Evolutionary conservation across 2,888 invertebrate species (phyloP).

Genomic region (Drosophila rellima): DNA sequence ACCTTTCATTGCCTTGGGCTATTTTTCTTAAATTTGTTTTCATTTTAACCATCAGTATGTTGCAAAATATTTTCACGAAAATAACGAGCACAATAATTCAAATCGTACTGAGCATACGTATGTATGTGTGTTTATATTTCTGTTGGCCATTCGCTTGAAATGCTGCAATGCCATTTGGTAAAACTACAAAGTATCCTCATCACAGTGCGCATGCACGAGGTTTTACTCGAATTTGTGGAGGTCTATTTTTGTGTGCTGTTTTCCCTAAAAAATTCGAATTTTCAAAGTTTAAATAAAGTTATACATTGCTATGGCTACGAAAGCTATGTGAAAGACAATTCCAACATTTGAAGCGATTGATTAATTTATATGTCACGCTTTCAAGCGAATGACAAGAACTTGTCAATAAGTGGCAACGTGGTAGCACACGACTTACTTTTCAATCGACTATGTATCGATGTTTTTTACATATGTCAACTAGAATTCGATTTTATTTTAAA

Average conservation of each 20-base stretch:
- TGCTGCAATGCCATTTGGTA: constrained; percentile 6
- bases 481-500: too few relatives aligned
- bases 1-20: neutral
- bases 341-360: neutral
- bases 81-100: neutral
- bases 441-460: too few relatives aligned
- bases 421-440: too few relatives aligned
- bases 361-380: neutral
- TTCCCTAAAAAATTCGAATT: neutral
- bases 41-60: neutral
- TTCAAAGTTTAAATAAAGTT: neutral
- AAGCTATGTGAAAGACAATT: neutral
- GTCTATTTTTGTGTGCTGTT: neutral
- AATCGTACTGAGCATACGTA: neutral
- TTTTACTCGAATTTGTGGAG: constrained; percentile 10
- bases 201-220: constrained; percentile 16
- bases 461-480: too few relatives aligned
- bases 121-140: constrained; percentile 9
- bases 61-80: neutral
- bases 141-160: constrained; percentile 17
- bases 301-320: neutral
- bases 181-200: neutral
- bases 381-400: neutral
- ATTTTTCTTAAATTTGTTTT: neutral
- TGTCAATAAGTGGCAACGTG: neutral